Evolutionary conservation across 2,113 vertebrate genomes (phyloP), one percentile per base, ranked within the genome.

Genomic region (Etheostoma cragini): DNA sequence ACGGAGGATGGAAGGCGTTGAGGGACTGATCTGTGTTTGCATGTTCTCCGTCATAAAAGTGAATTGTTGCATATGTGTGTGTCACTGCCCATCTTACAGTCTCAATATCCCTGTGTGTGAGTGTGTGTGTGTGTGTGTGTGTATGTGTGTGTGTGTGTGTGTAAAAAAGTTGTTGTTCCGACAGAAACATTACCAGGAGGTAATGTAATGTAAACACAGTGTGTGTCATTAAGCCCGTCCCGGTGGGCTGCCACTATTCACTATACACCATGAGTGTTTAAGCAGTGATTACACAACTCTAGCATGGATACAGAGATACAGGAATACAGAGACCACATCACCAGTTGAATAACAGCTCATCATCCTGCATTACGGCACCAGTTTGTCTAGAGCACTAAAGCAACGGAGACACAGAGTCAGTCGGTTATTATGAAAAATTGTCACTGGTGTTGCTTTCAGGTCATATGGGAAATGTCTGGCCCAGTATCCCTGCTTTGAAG

Each of bases 171-270:
- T 0, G 12, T 72, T 8, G 8, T 64, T 15, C 60, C 14, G 8
- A 35, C 78, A 84, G 72, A 78, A 72, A 65, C 71, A n/a, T 73
- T 61, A 86, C 67, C 65, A 7, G 72, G 70, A 82, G 70, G 54
- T 82, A 78, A 90, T 82, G 82, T 61, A 82, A 84, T 81, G 85
- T 89, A 81, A 90, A 88, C 87, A 81, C 46, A 24, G 0, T 33
- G 78, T 57, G 66, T 84, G 78, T 57, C 76, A 82, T 78, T 78
- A 64, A 77, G 63, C 30, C 76, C 8, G 46, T 85, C 66, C 76
- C 77, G 86, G 80, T 86, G 76, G 87, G 82, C 91, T 78, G 84
- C 53, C 77, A 84, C 76, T 82, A 77, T 86, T 87, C 90, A 84
- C 73, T 45, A 10, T 21, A 70, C 79, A 78, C 74, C 58, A 33